Percentiles rank a stretch among this genome's conserved stretches.
Conservation (phyloP, 1,140 invertebrate genomes). For the Drosophila takahashii region DNA sequence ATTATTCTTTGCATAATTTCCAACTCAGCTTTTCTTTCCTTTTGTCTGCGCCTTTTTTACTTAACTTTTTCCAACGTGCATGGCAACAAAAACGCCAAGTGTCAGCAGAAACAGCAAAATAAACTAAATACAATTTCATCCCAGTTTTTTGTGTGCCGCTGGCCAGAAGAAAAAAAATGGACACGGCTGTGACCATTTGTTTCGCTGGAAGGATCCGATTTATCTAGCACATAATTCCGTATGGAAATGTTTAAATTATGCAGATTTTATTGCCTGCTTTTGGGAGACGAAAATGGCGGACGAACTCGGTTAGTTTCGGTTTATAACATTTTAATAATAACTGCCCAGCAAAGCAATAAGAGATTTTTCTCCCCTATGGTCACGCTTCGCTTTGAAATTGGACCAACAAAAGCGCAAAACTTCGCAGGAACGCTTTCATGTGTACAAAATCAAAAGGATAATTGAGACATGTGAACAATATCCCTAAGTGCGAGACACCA, state of each 20-base stretch:
- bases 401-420: constrained; percentile 60
- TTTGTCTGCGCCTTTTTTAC: constrained; percentile 19
- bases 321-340: constrained; percentile 34
- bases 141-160: constrained; percentile 14
- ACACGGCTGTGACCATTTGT: constrained; percentile 27
- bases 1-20: constrained; percentile 74
- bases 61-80: constrained; percentile 25
- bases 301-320: constrained; percentile 3
- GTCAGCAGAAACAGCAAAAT: constrained; percentile 64
- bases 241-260: constrained; percentile 51
- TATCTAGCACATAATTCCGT: constrained; percentile 29
- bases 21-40: constrained; percentile 35
- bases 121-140: constrained; percentile 49
- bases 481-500: constrained; percentile 67
- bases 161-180: constrained; percentile 28
- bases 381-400: constrained; percentile 68
- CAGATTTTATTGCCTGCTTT: constrained; percentile 18
- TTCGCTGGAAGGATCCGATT: constrained; percentile 32
- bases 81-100: constrained; percentile 63
- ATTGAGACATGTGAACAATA: constrained; percentile 83
- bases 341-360: constrained; percentile 27
- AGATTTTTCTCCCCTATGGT: not conserved
- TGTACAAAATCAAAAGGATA: constrained; percentile 69
- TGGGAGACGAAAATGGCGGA: not conserved
- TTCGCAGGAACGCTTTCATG: constrained; percentile 40